phyloP scores from a whole-genome alignment of 23 tunicate genomes.

The Trididemnum clinides region DNA sequence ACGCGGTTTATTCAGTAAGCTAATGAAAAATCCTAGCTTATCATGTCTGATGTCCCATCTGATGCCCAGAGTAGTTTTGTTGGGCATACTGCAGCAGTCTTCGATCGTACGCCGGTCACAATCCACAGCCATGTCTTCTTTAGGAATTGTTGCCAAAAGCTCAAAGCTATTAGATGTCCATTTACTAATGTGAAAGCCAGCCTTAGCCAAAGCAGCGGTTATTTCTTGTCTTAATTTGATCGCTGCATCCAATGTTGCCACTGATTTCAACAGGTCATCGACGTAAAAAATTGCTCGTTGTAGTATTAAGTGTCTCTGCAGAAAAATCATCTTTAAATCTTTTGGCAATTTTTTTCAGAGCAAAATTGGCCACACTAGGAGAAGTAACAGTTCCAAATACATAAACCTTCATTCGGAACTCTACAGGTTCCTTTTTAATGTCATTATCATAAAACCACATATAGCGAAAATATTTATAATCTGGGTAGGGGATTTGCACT shows the following conservation, averaged over 20 bases:
- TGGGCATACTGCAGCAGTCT: no score
- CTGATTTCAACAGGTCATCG: conserved; percentile 12
- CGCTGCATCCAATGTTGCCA: no score
- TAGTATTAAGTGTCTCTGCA: neutral
- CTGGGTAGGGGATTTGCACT: neutral
- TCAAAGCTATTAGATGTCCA: neutral
- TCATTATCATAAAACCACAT: conserved; percentile 12
- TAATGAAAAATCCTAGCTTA: neutral
- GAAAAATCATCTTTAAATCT: neutral
- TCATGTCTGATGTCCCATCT: neutral
- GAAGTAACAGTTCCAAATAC: neutral
- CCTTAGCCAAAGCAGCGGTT: neutral
- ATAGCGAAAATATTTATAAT: conserved; percentile 1
- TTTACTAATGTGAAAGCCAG: conserved; percentile 21
- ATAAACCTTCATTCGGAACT: neutral
- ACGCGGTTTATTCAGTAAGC: neutral
- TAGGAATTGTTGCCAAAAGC: neutral
- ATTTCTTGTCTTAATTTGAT: no score
- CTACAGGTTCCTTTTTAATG: neutral
- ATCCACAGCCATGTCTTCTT: neutral
- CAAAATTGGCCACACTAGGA: neutral
- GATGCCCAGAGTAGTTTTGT: neutral
- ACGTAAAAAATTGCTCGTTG: conserved; percentile 22
- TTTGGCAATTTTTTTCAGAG: neutral
- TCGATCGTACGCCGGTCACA: neutral